Conservation (phyloP, 2,113 vertebrate genomes). For the Amazona vittata region DNA sequence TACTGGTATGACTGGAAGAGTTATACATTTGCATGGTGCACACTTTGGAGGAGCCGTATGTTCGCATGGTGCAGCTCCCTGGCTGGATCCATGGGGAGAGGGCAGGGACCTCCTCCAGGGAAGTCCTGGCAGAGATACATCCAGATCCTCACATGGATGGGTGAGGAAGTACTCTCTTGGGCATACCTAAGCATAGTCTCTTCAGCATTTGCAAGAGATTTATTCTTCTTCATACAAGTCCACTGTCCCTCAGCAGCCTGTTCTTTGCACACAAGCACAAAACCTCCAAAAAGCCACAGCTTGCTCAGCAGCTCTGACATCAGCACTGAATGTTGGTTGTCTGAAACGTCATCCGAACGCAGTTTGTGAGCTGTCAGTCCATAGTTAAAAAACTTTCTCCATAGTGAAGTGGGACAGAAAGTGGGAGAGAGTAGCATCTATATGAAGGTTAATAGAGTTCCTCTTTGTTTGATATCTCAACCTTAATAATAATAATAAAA, state of each 20-base stretch:
- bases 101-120: neutral
- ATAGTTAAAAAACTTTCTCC: neutral
- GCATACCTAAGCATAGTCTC: neutral
- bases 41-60: neutral
- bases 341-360: neutral
- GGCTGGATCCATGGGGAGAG: neutral
- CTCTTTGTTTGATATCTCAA: neutral
- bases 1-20: no score
- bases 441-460: neutral
- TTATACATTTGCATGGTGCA: neutral
- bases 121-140: neutral
- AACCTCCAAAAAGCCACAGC: neutral
- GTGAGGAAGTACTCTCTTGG: neutral
- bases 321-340: rapidly evolving
- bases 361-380: neutral
- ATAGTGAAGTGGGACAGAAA: neutral
- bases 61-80: no score
- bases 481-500: neutral
- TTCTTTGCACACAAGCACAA: neutral
- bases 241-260: neutral
- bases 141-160: neutral
- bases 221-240: neutral
- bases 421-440: neutral
- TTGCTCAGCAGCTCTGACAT: neutral
- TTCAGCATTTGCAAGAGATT: neutral